A percentile compares a stretch with the other conserved stretches of the same genome.
Conservation (phyloP, 2,113 vertebrate species). For the Parotia lawesii region DNA sequence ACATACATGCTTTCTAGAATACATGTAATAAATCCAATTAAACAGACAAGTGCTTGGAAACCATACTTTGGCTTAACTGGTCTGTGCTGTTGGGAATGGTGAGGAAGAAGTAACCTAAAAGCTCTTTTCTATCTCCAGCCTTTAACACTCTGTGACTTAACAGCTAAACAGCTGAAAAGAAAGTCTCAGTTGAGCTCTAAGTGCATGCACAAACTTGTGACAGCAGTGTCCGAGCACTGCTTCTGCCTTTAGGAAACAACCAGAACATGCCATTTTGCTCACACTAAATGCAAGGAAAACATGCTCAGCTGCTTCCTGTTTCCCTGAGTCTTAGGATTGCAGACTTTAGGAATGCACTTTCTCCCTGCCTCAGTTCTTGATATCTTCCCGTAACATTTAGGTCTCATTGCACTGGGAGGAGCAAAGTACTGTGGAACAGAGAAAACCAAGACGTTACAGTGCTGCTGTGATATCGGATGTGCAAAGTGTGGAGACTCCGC, state of each 20-base stretch:
- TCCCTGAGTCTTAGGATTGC: background rate
- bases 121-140: background rate
- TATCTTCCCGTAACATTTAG: background rate
- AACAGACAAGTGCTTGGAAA: background rate
- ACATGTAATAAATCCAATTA: background rate
- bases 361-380: background rate
- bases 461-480: background rate
- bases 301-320: background rate
- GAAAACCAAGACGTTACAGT: background rate
- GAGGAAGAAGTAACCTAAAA: background rate
- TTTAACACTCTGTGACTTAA: background rate
- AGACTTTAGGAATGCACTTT: background rate
- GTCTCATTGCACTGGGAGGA: background rate
- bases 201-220: background rate
- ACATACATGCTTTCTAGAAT: background rate
- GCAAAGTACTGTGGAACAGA: background rate
- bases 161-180: background rate
- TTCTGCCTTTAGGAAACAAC: background rate
- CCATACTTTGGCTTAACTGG: rapidly evolving
- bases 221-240: background rate
- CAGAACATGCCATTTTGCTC: background rate
- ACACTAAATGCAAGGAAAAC: background rate
- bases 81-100: background rate
- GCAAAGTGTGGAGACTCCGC: background rate
- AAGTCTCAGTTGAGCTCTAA: background rate